Evolutionary conservation across 2,113 vertebrate genomes (phyloP).

Genomic region (Willisornis vidua): DNA sequence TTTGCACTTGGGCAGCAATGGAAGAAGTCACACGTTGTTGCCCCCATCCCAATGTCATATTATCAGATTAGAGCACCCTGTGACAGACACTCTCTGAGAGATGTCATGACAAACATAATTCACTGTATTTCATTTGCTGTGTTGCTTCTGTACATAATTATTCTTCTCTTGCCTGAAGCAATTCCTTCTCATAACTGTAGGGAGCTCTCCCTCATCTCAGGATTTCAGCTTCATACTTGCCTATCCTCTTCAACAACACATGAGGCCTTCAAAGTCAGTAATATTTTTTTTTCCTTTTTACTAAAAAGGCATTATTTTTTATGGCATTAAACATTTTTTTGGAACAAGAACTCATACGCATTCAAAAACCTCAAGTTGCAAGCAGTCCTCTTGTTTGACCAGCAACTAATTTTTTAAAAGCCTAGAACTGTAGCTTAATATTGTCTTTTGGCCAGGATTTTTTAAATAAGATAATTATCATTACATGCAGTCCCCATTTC

Average conservation of each 20-base stretch:
- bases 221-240: neutral
- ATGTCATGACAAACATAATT: neutral
- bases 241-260: neutral
- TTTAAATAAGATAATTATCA: neutral
- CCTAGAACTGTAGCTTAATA: neutral
- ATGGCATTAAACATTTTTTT: neutral
- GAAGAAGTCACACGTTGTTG: neutral
- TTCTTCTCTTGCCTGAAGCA: neutral
- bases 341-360: neutral
- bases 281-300: neutral
- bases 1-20: neutral
- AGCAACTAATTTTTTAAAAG: neutral
- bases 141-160: neutral
- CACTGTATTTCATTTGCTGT: fast-evolving
- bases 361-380: neutral
- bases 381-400: neutral
- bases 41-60: neutral
- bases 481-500: neutral
- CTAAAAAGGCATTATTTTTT: neutral
- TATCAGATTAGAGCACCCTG: neutral
- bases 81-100: neutral
- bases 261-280: neutral
- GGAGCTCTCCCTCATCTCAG: neutral
- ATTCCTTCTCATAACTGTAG: neutral
- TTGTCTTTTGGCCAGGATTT: neutral